Conservation (phyloP, 2,888 invertebrate species). For the Macaria notata region DNA sequence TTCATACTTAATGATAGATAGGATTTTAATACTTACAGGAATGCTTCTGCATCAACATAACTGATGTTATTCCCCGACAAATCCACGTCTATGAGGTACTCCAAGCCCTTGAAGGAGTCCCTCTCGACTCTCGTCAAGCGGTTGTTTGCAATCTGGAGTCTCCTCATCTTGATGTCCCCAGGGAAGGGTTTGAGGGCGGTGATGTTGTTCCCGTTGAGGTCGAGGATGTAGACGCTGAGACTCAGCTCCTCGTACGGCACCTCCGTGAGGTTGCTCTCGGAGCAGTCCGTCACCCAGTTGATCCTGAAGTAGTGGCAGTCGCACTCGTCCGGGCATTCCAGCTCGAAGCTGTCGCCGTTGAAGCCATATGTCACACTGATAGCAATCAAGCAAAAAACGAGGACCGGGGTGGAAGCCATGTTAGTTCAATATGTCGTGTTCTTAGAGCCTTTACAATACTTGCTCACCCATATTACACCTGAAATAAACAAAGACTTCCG, state of each 20-base stretch:
- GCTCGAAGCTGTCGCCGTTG: constrained; percentile 85
- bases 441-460: constrained; percentile 33
- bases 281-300: constrained; percentile 90
- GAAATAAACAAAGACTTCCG: constrained; percentile 35
- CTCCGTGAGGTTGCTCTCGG: constrained; percentile 87
- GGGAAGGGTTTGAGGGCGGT: constrained; percentile 84
- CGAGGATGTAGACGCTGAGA: constrained; percentile 86
- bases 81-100: constrained; percentile 87
- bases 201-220: constrained; percentile 87
- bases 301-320: constrained; percentile 89
- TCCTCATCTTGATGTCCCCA: constrained; percentile 85
- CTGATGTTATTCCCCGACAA: constrained; percentile 86
- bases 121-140: constrained; percentile 81
- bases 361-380: constrained; percentile 59
- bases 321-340: constrained; percentile 88
- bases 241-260: constrained; percentile 87
- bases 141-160: constrained; percentile 87
- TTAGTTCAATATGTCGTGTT: constrained; percentile 25
- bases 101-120: constrained; percentile 84
- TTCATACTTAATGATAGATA: too few species aligned
- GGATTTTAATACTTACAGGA: constrained; percentile 76
- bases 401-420: constrained; percentile 54
- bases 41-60: constrained; percentile 84
- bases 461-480: constrained; percentile 46
- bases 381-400: constrained; percentile 53